Evolutionary conservation across 2,888 invertebrate species (phyloP), one percentile per base, ranked within the genome.

Genomic region (Drosophila atroscutellata): DNA sequence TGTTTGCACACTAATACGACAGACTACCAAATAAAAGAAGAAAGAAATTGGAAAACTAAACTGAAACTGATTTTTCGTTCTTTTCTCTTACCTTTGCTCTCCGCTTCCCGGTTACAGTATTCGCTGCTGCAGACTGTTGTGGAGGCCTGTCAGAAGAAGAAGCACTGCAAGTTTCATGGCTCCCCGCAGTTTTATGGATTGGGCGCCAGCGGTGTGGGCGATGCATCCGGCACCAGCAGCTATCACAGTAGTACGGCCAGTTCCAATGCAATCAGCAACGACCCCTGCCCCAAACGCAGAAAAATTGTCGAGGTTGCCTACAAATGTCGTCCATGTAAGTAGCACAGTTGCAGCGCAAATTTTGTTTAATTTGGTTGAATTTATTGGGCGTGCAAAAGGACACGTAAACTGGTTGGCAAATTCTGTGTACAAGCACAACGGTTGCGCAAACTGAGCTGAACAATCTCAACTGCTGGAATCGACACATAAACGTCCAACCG

Each of bases 261-360:
- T 70, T 86, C 91, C 45, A 91, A 85, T 78, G 81, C 90, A 78
- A 89, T 90, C 77, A 91, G 85, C 77, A 87, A 82, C 77, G 92
- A 99, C 94, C 98, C 98, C 0, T 99, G 99, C 92, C 98, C 98
- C 18, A 96, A 96, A 32, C 95, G 97, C 55, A 95, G 97, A 75
- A 98, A 99, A 94, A 98, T 98, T 94, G 97, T 98, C 83, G 98
- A 98, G 94, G 97, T 99, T 75, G 97, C 97, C 85, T 99, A 98
- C 94, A 98, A 98, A 94, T 99, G 99, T 94, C 95, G 97, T 93
- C 99, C 99, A 91, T 97, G 99, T 99, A 94, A 97, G 97, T 96
- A 60, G 37, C 68, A 50, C 26, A 28, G 34, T 47, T 50, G 47
- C 57, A 64, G 68, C 54, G 64, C 72, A 76, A 79, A 65, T 83